phyloP scores from a whole-genome alignment of 2,797 vertebrate genomes.

The Xenopus petersii region DNA sequence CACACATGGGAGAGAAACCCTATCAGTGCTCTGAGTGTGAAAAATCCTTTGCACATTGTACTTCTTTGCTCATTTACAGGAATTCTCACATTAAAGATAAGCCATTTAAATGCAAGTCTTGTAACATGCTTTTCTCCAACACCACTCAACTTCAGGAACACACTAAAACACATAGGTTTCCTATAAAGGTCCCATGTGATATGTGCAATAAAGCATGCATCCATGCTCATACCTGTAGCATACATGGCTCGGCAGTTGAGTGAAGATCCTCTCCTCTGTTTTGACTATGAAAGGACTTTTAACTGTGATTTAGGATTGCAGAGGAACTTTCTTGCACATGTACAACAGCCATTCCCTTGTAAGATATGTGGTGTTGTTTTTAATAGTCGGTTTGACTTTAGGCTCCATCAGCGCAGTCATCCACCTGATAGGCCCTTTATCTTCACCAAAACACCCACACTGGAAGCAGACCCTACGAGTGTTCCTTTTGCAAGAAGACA shows the following conservation, averaged over 20 bases:
- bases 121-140: slow-evolving; percentile 13
- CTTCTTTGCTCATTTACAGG: slow-evolving; percentile 16
- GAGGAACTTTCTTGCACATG: not conserved
- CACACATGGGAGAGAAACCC: not conserved
- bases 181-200: not conserved
- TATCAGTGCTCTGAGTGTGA: slow-evolving; percentile 9
- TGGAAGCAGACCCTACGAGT: slow-evolving; percentile 66
- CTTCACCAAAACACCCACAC: slow-evolving; percentile 66
- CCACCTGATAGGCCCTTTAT: not conserved
- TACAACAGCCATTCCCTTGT: slow-evolving; percentile 51
- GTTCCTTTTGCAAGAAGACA: slow-evolving; percentile 67
- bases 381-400: not conserved
- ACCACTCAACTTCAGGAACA: slow-evolving; percentile 19
- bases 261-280: slow-evolving; percentile 8
- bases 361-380: not conserved
- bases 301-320: not conserved
- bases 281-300: slow-evolving; percentile 8
- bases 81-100: slow-evolving; percentile 15
- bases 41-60: slow-evolving; percentile 21
- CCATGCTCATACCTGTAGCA: not conserved
- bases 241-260: not conserved
- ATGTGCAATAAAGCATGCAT: not conserved
- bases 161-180: slow-evolving; percentile 8
- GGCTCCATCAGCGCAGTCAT: not conserved
- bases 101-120: slow-evolving; percentile 16